Percentiles rank a stretch among this genome's conserved stretches.
Evolutionary conservation across 1,140 invertebrate genomes (phyloP).

Genomic region (Dendroctonus ponderosae): DNA sequence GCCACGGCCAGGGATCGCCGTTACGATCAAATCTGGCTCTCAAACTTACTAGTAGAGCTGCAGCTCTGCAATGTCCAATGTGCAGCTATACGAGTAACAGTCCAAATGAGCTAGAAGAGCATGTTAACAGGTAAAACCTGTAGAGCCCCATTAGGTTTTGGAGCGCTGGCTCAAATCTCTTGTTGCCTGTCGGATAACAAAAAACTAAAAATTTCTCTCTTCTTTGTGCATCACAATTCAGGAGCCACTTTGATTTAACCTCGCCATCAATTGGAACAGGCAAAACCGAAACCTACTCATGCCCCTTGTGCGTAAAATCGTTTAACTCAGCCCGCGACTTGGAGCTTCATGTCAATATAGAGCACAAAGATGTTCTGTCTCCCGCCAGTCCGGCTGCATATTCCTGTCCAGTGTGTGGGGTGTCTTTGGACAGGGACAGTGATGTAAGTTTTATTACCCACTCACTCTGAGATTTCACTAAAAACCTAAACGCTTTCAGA

Average conservation of each 20-base stretch:
- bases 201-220: conserved; percentile 6
- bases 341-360: conserved; percentile 81
- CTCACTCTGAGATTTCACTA: neutral
- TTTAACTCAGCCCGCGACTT: conserved; percentile 75
- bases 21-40: conserved; percentile 61
- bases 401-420: conserved; percentile 48
- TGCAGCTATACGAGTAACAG: conserved; percentile 76
- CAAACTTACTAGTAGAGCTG: conserved; percentile 60
- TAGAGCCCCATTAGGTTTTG: neutral
- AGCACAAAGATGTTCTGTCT: conserved; percentile 73
- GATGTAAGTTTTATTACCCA: conserved; percentile 39
- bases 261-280: conserved; percentile 62
- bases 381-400: conserved; percentile 48
- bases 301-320: conserved; percentile 70
- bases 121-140: conserved; percentile 68
- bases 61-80: conserved; percentile 66
- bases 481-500: conserved; percentile 28
- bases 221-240: conserved; percentile 26
- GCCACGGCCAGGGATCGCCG: conserved; percentile 62
- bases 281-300: conserved; percentile 55
- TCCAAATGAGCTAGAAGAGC: conserved; percentile 73
- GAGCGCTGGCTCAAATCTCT: neutral
- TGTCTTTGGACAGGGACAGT: conserved; percentile 41
- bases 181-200: neutral
- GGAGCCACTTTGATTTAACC: conserved; percentile 78